These are phyloP conservation scores for Lagodon rhomboides DNA, from an alignment of 2,797 vertebrate species.

Conservation along the genomic window DNA sequence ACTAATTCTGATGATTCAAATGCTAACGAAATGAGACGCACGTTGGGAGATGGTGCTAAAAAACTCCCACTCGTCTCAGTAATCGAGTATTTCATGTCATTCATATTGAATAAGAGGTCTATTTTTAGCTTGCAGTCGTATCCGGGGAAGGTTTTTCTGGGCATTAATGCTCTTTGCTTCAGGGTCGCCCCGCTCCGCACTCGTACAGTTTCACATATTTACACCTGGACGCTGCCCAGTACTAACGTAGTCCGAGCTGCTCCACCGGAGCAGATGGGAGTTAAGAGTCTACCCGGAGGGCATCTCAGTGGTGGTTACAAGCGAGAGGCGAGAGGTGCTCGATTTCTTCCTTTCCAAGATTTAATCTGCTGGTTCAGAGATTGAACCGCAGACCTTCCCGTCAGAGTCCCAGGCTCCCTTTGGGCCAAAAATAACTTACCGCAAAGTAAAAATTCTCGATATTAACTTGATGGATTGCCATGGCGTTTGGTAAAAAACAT, in stretches of 20 bases:
- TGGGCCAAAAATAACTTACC: neutral
- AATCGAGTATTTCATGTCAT: constrained; percentile 50
- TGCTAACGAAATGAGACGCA: constrained; percentile 51
- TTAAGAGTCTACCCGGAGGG: constrained; percentile 47
- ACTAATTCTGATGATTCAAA: constrained; percentile 62
- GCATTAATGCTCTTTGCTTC: neutral
- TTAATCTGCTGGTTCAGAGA: constrained; percentile 12
- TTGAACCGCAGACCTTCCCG: constrained; percentile 2
- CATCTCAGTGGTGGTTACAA: constrained; percentile 32
- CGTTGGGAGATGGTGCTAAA: constrained; percentile 47
- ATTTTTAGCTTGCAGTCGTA: constrained; percentile 37
- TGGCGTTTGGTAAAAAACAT: neutral
- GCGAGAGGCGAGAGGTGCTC: neutral
- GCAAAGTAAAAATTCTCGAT: neutral
- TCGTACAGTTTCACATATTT: constrained; percentile 20
- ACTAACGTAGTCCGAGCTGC: constrained; percentile 17
- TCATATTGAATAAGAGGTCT: constrained; percentile 29
- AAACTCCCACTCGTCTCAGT: constrained; percentile 43
- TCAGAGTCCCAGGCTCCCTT: neutral
- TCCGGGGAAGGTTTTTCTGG: constrained; percentile 18
- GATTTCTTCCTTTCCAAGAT: constrained; percentile 26
- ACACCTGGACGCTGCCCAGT: constrained; percentile 25
- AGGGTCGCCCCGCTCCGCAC: neutral
- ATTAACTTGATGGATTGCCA: neutral
- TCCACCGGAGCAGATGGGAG: constrained; percentile 32